A percentile compares a stretch with the other conserved stretches of the same genome.
Conservation (phyloP, 53 echinoderm and acorn worm species). For the Holothuria leucospilota region DNA sequence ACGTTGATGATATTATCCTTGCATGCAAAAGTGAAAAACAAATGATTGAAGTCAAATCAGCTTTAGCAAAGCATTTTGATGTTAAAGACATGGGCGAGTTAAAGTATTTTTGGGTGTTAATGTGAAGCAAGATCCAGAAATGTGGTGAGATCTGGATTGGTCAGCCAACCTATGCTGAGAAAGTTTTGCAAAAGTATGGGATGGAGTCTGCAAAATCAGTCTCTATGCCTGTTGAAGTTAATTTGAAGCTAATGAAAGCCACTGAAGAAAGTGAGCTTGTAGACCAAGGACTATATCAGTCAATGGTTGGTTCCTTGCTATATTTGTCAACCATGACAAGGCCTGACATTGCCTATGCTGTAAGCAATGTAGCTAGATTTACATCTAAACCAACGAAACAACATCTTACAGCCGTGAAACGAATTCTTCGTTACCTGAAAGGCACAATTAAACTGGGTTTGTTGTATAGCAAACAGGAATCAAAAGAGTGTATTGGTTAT, state of each 20-base stretch:
- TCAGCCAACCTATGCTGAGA: too few relatives aligned
- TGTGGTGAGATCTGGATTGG: too few relatives aligned
- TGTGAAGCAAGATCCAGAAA: background rate
- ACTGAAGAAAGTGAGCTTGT: too few relatives aligned
- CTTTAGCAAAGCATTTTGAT: too few relatives aligned
- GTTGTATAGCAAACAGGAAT: too few relatives aligned
- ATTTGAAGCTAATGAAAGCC: background rate
- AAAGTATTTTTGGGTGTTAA: background rate
- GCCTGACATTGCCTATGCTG: constrained; percentile 25
- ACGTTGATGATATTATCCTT: constrained; percentile 8
- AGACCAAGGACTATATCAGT: constrained; percentile 9
- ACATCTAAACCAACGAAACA: too few relatives aligned
- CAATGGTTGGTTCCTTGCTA: constrained; percentile 9
- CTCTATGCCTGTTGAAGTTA: background rate
- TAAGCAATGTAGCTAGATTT: constrained; percentile 20
- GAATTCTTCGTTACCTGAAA: constrained; percentile 14
- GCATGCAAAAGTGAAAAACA: background rate
- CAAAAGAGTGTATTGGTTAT: background rate
- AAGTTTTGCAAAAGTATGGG: too few relatives aligned
- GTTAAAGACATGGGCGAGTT: constrained; percentile 10
- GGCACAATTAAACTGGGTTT: background rate
- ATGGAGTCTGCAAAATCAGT: background rate
- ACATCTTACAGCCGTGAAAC: too few relatives aligned
- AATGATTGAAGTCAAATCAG: background rate
- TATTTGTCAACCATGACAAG: constrained; percentile 27